Base-by-base conservation (phyloP, 2,113 vertebrate species). In the Channa argus region DNA sequence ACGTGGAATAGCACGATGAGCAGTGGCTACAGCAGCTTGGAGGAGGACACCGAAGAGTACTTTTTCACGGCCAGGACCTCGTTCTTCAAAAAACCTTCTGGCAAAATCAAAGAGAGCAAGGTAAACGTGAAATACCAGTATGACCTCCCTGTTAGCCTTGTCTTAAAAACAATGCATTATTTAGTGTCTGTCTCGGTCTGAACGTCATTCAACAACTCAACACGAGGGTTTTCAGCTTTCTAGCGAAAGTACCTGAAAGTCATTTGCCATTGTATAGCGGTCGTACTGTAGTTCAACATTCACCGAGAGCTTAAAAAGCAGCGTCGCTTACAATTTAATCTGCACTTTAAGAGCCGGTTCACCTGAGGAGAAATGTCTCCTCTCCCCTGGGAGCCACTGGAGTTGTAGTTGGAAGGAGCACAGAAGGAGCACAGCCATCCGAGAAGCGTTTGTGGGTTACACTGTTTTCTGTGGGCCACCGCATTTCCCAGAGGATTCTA, bases 41-140 rank as follows among this genome's bases (percentile, higher is more conserved):
- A 98, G 93, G 97, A 98, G 63, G 96, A 97, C 92, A 96, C 96
- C 56, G 97, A 98, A 86, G 97, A 99, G 91, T 98, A 96, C 84
- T 99, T 96, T 88, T 98, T 99, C 94, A 99, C 97, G 33, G 97
- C 97, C 74, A 95, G 97, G 87, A 98, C 97, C 64, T 99, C 97
- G 55, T 97, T 99, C 84, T 97, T 97, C 91, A 94, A 94, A 86
- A 96, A 95, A 69, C 95, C 95, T 33, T 90, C 91, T 14, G 94
- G 94, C 62, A 97, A 96, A 92, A 90, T 90, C 82, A 91, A 94
- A 24, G 82, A 88, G 8, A 86, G 82, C 70, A 94, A 94, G 94
- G 92, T 96, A 94, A 77, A 53, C 5, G 12, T 2, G 0, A 53
- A 0, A 12, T 1, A 24, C 0, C 1, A 8, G 3, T 1, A 47